Evolutionary conservation across 1,140 invertebrate genomes (phyloP).

Genomic region (Meloidogyne floridensis): DNA sequence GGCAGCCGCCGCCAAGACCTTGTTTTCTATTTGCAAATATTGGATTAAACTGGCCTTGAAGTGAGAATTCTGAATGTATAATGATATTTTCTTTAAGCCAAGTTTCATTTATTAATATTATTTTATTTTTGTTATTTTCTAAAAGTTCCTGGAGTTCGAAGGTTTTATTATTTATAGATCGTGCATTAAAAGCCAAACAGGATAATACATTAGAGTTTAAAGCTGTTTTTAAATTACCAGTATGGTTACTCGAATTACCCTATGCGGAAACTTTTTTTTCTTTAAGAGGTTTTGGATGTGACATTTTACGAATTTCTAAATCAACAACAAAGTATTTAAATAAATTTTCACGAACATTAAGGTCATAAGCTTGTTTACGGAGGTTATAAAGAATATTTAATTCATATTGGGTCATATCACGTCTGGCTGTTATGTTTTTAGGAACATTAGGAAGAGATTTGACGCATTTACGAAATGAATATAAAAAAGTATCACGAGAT

Average conservation of each 20-base stretch:
- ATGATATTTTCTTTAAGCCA: background rate
- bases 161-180: background rate
- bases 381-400: background rate
- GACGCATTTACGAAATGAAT: background rate
- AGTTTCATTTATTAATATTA: conserved; percentile 1
- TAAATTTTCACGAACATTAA: background rate
- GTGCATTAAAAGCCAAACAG: background rate
- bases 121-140: background rate
- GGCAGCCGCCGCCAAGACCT: background rate
- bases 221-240: too few species aligned
- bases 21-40: background rate
- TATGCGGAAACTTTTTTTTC: background rate
- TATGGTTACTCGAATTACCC: too few species aligned
- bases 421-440: too few species aligned
- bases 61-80: background rate
- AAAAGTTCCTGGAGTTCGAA: background rate
- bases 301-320: background rate
- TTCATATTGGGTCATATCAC: too few species aligned
- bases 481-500: background rate
- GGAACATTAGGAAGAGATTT: too few species aligned
- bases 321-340: conserved; percentile 5
- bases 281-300: background rate
- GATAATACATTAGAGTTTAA: background rate
- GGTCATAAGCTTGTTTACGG: background rate
- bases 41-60: background rate